These are phyloP conservation scores for Erythrolamprus reginae DNA, from an alignment of 2,113 vertebrate genomes.

Conservation along the genomic window DNA sequence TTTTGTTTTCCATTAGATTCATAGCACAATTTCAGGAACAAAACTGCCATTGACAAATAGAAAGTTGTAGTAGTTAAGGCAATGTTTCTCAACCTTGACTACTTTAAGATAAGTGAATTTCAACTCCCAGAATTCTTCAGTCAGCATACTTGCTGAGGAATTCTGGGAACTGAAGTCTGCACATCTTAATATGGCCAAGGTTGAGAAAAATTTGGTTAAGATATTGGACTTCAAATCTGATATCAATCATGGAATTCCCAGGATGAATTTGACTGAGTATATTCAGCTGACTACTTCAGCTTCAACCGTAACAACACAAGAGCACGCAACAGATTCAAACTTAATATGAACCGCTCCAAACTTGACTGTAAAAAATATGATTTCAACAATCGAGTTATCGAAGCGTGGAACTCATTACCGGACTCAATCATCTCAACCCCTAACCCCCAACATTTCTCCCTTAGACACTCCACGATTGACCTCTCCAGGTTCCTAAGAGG, in stretches of 20 bases:
- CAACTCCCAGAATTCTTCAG: not conserved
- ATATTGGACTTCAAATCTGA: not conserved
- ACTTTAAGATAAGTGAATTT: not conserved
- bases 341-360: no score
- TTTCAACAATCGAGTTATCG: no score
- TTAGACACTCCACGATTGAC: no score
- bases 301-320: no score
- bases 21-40: not conserved
- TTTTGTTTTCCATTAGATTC: not conserved
- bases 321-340: no score
- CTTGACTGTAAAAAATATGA: no score
- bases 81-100: not conserved
- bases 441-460: no score
- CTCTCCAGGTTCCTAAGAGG: no score
- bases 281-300: no score
- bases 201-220: not conserved
- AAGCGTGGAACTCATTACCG: no score
- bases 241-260: not conserved
- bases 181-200: not conserved
- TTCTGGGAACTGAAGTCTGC: not conserved
- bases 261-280: not conserved
- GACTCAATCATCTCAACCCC: no score
- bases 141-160: not conserved
- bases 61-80: not conserved
- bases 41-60: not conserved